A percentile compares a stretch with the other conserved stretches of the same genome.
Conservation (phyloP, 2,797 vertebrate genomes). For the Scyliorhinus canicula region DNA sequence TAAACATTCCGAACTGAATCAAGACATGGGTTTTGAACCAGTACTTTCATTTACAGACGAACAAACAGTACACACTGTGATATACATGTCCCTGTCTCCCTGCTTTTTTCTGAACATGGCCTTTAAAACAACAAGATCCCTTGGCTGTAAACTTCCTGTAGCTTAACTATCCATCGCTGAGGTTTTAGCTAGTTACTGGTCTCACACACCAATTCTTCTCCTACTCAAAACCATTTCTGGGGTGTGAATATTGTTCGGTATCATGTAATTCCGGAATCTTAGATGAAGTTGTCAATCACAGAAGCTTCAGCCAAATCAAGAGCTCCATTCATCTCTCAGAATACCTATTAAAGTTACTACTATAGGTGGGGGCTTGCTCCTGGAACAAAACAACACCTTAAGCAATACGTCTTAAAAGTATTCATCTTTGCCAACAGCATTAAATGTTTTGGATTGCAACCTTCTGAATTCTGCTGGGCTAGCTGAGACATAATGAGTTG, state of each 20-base stretch:
- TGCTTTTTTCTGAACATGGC: neutral
- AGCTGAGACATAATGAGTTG: neutral
- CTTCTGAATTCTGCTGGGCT: neutral
- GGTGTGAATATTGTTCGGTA: neutral
- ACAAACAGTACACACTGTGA: neutral
- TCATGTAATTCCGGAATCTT: neutral
- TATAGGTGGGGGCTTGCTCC: neutral
- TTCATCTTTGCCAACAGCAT: neutral
- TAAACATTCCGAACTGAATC: neutral
- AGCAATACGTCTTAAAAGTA: neutral
- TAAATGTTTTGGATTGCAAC: neutral
- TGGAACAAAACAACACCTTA: neutral
- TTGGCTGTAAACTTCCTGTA: neutral
- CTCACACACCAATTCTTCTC: neutral
- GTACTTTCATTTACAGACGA: neutral
- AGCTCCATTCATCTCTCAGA: neutral
- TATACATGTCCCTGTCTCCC: neutral
- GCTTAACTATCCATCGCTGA: neutral
- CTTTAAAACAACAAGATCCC: neutral
- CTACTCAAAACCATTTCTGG: neutral
- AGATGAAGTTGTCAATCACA: neutral
- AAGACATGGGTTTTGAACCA: neutral
- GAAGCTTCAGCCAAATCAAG: neutral
- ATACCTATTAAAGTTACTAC: neutral
- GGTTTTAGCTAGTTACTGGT: neutral